Conservation (phyloP, 2,797 vertebrate species). For the Gastrophryne carolinensis region DNA sequence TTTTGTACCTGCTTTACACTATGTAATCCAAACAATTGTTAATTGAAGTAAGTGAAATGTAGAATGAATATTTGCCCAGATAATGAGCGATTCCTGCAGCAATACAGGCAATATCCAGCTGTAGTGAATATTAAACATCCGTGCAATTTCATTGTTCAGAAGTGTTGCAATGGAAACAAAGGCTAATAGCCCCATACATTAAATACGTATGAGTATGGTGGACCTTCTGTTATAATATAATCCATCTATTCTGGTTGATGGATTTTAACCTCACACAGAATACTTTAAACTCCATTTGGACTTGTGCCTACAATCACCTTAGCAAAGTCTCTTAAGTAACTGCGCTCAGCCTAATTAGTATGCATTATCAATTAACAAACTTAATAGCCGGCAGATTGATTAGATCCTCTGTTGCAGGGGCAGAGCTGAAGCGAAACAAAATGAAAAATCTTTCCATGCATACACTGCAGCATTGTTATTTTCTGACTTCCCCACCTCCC, state of each 20-base stretch:
- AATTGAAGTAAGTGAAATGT: constrained; percentile 64
- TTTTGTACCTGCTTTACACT: background rate
- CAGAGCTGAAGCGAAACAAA: constrained; percentile 93
- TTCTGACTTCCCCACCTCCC: constrained; percentile 74
- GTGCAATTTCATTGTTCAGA: constrained; percentile 68
- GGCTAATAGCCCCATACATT: constrained; percentile 74
- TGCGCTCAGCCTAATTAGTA: constrained; percentile 98
- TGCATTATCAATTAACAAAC: constrained; percentile 99
- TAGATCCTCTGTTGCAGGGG: constrained; percentile 97
- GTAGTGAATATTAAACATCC: constrained; percentile 59
- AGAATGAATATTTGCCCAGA: constrained; percentile 61
- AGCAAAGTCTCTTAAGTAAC: constrained; percentile 98
- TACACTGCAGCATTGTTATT: constrained; percentile 80
- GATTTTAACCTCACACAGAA: constrained; percentile 98
- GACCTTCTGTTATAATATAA: constrained; percentile 83
- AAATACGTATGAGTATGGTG: constrained; percentile 79
- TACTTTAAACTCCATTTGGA: constrained; percentile 99
- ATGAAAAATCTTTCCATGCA: constrained; percentile 90
- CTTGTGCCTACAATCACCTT: constrained; percentile 98
- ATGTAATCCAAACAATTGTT: constrained; percentile 46
- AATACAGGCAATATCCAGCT: constrained; percentile 54
- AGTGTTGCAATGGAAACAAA: constrained; percentile 72
- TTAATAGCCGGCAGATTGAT: constrained; percentile 99
- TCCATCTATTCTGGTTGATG: constrained; percentile 88
- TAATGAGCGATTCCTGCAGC: constrained; percentile 48